Conservation (phyloP, 2,888 invertebrate species). For the Autographa pulchrina region DNA sequence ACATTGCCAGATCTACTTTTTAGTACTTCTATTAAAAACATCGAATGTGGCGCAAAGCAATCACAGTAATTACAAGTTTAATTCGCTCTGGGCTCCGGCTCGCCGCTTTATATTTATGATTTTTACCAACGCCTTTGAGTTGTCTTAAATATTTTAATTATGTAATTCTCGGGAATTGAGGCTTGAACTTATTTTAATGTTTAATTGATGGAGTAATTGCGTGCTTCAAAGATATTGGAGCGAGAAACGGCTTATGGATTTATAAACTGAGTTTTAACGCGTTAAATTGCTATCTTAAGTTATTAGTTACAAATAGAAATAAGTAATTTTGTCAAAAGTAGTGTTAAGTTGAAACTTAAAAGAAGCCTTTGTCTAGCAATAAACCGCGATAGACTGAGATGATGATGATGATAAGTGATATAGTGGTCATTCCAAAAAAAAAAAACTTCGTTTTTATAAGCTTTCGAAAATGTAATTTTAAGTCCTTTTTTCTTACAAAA, state of each 20-base stretch:
- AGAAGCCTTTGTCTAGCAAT: no score
- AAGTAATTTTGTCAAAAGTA: no score
- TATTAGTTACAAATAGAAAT: no score
- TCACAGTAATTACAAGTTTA: slow-evolving; percentile 75
- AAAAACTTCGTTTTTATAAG: background rate
- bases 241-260: background rate
- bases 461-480: background rate
- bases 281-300: no score
- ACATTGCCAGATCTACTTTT: slow-evolving; percentile 45
- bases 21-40: slow-evolving; percentile 42
- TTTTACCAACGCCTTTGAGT: slow-evolving; percentile 45
- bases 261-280: background rate
- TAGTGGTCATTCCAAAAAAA: no score
- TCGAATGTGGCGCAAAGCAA: slow-evolving; percentile 68
- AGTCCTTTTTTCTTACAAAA: background rate
- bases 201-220: slow-evolving; percentile 11
- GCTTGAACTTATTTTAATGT: background rate
- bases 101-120: slow-evolving; percentile 61
- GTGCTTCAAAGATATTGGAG: background rate
- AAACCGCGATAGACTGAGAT: no score
- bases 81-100: slow-evolving; percentile 59
- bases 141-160: slow-evolving; percentile 44
- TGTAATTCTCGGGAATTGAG: slow-evolving; percentile 27
- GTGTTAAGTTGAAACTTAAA: no score
- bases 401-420: no score